Evolutionary conservation across 2,797 vertebrate species (phyloP).

Genomic region (Fringilla coelebs): DNA sequence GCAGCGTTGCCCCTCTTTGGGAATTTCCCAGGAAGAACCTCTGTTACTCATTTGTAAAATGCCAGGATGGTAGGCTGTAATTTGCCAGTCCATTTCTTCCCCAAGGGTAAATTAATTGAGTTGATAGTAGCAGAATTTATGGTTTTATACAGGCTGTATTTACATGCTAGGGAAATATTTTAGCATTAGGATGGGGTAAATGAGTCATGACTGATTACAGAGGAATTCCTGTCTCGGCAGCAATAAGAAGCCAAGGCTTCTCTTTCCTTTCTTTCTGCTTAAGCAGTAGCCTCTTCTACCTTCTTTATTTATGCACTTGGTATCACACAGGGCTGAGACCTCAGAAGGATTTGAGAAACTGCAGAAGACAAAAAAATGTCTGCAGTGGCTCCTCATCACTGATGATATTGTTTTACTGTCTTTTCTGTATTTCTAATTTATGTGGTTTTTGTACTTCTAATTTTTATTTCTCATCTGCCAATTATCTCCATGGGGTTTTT

Average conservation of each 20-base stretch:
- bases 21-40: conserved; percentile 12
- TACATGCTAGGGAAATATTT: background rate
- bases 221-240: background rate
- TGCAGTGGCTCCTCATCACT: background rate
- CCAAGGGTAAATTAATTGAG: background rate
- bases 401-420: background rate
- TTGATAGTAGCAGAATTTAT: conserved; percentile 6
- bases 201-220: background rate
- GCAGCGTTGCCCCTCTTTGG: background rate
- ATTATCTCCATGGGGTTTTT: background rate
- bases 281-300: background rate
- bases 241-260: background rate
- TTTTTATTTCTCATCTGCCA: background rate
- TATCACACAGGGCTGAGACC: background rate
- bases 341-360: background rate
- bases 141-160: background rate
- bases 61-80: background rate
- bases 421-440: background rate
- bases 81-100: conserved; percentile 30
- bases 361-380: background rate
- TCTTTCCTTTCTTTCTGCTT: background rate
- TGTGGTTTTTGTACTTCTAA: background rate
- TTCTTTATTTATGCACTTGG: background rate
- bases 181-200: background rate
- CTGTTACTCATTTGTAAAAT: conserved; percentile 2